Base-by-base conservation (phyloP, 2,113 vertebrate genomes). In the Prochilodus magdalenae region DNA sequence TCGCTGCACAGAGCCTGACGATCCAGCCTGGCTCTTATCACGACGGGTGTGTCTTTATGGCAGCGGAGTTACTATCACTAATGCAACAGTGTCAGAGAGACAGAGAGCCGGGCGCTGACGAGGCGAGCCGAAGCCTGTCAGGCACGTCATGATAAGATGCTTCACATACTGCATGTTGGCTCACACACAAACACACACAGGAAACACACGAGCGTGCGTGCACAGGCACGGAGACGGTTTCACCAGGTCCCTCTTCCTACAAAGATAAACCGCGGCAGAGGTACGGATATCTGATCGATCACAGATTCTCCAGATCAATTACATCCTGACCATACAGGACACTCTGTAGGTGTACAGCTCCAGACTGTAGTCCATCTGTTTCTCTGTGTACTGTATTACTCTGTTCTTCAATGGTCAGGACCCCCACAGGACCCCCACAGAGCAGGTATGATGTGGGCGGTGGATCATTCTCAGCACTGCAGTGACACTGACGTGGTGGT, bases 1-100 rank as follows among this genome's bases (percentile, higher is more conserved):
- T 44, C 1, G 16, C 18, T 1, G 2, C 16, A 29, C 33, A 62
- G 22, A 40, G 73, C 0, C 55, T 75, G 16, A 44, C 60, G 26
- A 75, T 62, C 24, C 47, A 75, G 44, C n/a, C 22, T 51, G 33
- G 30, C 75, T 66, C 63, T 55, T 55, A 69, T 57, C 47, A 5
- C 5, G 22, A 24, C 69, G 76, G 62, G 27, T 33, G 47, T 53
- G 29, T 69, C 22, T 69, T 69, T 55, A 40, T 40, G 29, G 66
- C 51, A 26, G 22, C 18, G 14, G 16, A 26, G 24, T 18, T 57
- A 49, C 22, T 22, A 55, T 55, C 4, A 24, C 24, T 67, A 22
- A 33, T 8, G 30, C 65, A 71, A 62, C 44, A 15, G 24, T 22
- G n/a, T 12, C 6, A 26, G 12, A n/a, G 8, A 24, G 24, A n/a